phyloP scores from a whole-genome alignment of 1,140 invertebrate genomes.

The Dolichoris vasculosae region DNA sequence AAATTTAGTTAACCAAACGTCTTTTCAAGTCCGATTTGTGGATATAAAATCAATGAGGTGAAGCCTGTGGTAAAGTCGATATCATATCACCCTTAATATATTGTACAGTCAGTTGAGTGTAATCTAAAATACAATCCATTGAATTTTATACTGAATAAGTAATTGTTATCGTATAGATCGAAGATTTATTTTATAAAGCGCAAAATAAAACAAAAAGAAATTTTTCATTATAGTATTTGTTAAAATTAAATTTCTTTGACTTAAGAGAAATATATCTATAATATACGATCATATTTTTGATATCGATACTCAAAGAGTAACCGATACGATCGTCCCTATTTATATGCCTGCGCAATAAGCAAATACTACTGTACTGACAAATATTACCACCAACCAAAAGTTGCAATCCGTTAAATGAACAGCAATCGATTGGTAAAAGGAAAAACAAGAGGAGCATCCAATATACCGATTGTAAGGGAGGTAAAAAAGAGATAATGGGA shows the following conservation, averaged over 20 bases:
- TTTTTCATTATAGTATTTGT: not conserved
- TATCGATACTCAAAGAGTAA: not conserved
- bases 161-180: no score
- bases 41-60: not conserved
- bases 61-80: not conserved
- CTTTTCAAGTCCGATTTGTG: no score
- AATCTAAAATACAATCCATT: not conserved
- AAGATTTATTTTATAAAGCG: not conserved
- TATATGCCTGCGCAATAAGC: not conserved
- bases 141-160: not conserved
- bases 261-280: no score
- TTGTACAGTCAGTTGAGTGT: not conserved
- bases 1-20: no score
- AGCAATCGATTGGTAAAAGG: not conserved
- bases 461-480: not conserved
- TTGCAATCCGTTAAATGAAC: not conserved
- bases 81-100: not conserved
- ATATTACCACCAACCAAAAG: not conserved
- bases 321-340: not conserved
- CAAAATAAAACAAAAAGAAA: not conserved
- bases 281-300: not conserved
- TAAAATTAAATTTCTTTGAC: not conserved
- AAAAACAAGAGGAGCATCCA: not conserved
- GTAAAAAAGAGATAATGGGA: conserved; percentile 15
- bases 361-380: not conserved